These are phyloP conservation scores for Ridgeia piscesae DNA, from an alignment of 1,140 invertebrate genomes.

Conservation along the genomic window DNA sequence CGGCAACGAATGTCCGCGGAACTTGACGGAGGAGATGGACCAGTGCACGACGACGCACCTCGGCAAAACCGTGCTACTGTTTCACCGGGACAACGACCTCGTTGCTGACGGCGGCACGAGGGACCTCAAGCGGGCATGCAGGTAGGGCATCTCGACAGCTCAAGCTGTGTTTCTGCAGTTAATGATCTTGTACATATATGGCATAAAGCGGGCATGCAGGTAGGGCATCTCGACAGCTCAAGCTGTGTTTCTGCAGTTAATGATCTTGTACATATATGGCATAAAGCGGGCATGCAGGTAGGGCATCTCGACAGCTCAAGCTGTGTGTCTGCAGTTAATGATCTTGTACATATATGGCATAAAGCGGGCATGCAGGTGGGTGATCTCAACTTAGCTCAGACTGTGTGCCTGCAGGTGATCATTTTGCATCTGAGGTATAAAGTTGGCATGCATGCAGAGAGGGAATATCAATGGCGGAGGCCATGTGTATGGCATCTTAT, in stretches of 20 bases:
- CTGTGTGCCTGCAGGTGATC: not conserved
- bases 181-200: not conserved
- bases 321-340: not conserved
- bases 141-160: constrained; percentile 7
- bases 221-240: not conserved
- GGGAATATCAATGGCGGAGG: too few species aligned
- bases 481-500: too few species aligned
- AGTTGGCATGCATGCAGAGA: too few species aligned
- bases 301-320: not conserved
- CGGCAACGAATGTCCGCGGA: not conserved
- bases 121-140: constrained; percentile 9
- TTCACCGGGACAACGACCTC: constrained; percentile 15
- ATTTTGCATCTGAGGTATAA: not conserved
- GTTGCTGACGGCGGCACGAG: not conserved
- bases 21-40: constrained; percentile 3
- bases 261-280: not conserved
- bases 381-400: not conserved
- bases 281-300: too few species aligned
- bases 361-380: too few species aligned
- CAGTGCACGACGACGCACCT: not conserved
- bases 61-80: not conserved
- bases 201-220: too few species aligned
- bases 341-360: not conserved
- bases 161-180: not conserved
- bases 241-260: not conserved